A percentile compares a stretch with the other conserved stretches of the same genome.
phyloP scores from a whole-genome alignment of 2,113 vertebrate genomes.

The Delphinus delphis region DNA sequence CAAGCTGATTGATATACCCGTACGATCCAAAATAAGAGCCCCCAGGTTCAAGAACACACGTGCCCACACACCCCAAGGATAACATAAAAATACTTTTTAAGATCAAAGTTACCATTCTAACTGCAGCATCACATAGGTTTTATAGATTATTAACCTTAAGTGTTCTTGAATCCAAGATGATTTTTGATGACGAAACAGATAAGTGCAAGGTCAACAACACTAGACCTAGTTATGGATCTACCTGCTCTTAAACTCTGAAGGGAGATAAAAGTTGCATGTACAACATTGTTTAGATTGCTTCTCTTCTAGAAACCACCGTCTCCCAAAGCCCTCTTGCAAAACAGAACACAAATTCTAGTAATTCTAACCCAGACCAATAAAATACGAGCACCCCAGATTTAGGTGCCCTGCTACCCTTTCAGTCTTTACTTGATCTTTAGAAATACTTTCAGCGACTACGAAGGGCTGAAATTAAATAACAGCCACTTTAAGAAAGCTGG shows the following conservation, averaged over 20 bases:
- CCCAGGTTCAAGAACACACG: not conserved
- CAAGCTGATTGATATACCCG: not conserved
- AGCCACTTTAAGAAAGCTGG: constrained; percentile 34
- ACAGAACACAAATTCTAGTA: constrained; percentile 6
- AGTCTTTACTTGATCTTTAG: constrained; percentile 42
- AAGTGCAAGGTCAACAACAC: constrained; percentile 17
- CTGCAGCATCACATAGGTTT: not conserved
- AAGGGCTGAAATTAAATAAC: constrained; percentile 27
- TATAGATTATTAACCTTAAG: constrained; percentile 31
- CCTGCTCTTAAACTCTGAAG: not conserved
- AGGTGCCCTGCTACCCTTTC: not conserved
- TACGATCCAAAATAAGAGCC: not conserved
- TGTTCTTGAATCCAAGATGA: not conserved
- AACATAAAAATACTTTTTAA: constrained; percentile 9
- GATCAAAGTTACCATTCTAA: constrained; percentile 42
- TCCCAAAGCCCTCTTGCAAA: constrained; percentile 25
- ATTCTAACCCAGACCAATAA: constrained; percentile 35
- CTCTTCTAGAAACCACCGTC: not conserved
- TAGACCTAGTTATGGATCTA: not conserved
- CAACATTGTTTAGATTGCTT: constrained; percentile 29
- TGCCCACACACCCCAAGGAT: not conserved
- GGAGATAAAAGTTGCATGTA: not conserved
- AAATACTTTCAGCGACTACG: not conserved
- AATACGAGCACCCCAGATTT: not conserved
- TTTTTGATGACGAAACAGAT: constrained; percentile 32